phyloP scores from a whole-genome alignment of 2,888 invertebrate genomes.

The Andrena fulva region DNA sequence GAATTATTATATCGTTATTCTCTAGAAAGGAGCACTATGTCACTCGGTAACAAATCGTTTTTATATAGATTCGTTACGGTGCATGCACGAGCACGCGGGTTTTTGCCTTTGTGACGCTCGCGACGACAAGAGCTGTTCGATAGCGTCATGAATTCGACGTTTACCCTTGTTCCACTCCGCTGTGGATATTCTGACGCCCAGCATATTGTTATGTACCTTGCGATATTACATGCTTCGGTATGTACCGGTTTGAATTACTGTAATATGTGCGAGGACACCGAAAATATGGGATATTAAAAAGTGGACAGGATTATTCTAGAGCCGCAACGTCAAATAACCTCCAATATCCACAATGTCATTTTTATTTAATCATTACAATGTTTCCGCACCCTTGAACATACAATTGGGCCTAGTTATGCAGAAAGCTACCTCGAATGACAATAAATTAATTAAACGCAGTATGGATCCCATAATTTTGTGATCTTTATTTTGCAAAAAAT shows the following conservation, averaged over 20 bases:
- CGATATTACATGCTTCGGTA: background rate
- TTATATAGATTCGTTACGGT: conserved; percentile 53
- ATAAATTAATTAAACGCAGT: no score
- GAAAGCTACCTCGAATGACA: no score
- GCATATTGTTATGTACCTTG: background rate
- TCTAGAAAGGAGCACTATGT: conserved; percentile 18
- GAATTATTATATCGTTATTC: conserved; percentile 54
- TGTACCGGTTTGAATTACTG: background rate
- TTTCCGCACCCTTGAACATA: no score
- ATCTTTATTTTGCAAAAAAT: no score
- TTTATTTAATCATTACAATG: no score
- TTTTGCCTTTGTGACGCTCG: conserved; percentile 43
- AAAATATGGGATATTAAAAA: background rate
- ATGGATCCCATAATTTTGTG: no score
- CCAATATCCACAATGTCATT: no score
- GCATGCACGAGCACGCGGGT: conserved; percentile 10
- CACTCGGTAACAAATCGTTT: conserved; percentile 52
- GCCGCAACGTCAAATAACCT: no score
- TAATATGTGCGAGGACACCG: background rate
- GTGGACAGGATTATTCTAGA: no score
- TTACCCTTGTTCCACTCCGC: conserved; percentile 34
- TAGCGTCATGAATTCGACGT: conserved; percentile 57
- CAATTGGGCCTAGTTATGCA: no score
- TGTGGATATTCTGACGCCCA: background rate
- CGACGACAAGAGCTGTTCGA: conserved; percentile 47